Evolutionary conservation across 2,888 invertebrate species (phyloP).

Genomic region (Ormia ochracea): DNA sequence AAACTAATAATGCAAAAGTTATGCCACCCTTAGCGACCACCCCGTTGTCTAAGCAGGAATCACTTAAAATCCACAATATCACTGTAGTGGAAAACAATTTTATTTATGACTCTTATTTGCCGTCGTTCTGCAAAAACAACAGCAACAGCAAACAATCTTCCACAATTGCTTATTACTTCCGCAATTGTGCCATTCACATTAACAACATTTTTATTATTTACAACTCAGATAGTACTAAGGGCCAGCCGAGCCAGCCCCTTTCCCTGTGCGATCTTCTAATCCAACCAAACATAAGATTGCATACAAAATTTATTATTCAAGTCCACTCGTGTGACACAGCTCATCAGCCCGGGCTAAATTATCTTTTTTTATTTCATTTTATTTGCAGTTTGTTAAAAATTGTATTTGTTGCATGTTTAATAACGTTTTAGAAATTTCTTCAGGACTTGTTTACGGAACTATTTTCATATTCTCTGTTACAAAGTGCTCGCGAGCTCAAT

Average conservation of each 20-base stretch:
- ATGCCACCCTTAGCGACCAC: constrained; percentile 43
- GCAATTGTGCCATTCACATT: constrained; percentile 38
- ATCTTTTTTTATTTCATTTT: not conserved
- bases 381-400: not conserved
- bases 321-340: constrained; percentile 35
- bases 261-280: constrained; percentile 2
- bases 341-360: constrained; percentile 14
- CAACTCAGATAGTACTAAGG: constrained; percentile 5
- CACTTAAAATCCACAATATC: constrained; percentile 46
- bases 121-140: constrained; percentile 17
- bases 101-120: constrained; percentile 57
- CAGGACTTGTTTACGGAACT: not conserved
- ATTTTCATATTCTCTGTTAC: not conserved
- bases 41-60: constrained; percentile 35
- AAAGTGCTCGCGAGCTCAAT: constrained; percentile 64
- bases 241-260: not conserved
- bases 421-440: constrained; percentile 14
- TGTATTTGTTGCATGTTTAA: constrained; percentile 42
- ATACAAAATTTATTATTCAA: constrained; percentile 30
- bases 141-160: constrained; percentile 21
- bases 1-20: not conserved
- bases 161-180: constrained; percentile 53
- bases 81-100: constrained; percentile 51
- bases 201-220: constrained; percentile 17
- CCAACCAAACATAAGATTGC: too few species aligned